These are phyloP conservation scores for Zalophus californianus DNA, from an alignment of 2,797 vertebrate species.

Conservation along the genomic window DNA sequence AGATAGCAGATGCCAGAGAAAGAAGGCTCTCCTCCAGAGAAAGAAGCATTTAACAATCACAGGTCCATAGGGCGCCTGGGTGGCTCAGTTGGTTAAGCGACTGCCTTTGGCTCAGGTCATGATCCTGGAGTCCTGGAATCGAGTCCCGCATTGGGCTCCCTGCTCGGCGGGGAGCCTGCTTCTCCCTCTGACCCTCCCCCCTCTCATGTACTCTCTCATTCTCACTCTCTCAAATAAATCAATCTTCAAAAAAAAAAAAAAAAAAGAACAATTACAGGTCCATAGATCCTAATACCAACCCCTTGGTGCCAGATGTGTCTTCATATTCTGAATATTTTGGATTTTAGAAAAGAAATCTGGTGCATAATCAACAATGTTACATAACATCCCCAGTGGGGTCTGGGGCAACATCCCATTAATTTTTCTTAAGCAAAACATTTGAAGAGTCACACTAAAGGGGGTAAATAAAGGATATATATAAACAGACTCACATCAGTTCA, in stretches of 20 bases:
- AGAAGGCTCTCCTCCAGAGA: neutral
- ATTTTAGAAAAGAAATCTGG: conserved; percentile 26
- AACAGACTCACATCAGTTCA: neutral
- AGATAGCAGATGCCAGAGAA: neutral
- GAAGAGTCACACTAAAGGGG: neutral
- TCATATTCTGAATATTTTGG: neutral
- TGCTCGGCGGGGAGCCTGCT: too few species aligned
- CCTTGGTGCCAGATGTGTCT: neutral
- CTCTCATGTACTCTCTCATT: too few species aligned
- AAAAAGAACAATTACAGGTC: neutral
- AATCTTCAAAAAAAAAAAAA: too few species aligned
- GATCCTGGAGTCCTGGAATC: too few species aligned
- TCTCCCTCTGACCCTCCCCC: too few species aligned
- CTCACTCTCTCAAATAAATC: too few species aligned
- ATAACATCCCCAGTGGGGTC: neutral
- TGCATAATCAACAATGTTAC: neutral
- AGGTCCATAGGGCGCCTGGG: neutral
- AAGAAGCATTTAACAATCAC: neutral
- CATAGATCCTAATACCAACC: neutral
- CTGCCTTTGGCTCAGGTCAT: too few species aligned
- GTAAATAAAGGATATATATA: conserved; percentile 21
- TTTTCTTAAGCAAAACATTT: conserved; percentile 35
- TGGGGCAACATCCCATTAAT: neutral
- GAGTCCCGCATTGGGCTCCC: too few species aligned
- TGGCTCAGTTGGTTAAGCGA: too few species aligned